phyloP scores from a whole-genome alignment of 1,140 invertebrate species.

The Uloborus diversus region DNA sequence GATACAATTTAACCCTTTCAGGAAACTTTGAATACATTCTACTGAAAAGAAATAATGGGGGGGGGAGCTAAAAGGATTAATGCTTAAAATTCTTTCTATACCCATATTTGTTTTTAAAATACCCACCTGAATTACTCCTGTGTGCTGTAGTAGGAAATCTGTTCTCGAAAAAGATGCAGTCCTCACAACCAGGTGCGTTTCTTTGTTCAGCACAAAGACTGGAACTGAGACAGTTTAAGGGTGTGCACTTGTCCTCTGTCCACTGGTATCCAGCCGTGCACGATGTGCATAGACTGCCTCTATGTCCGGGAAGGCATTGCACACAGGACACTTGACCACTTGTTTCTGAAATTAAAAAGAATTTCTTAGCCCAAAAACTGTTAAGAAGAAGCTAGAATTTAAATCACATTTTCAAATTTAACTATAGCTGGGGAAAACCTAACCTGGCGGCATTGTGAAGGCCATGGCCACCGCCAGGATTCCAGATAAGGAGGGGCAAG shows the following conservation, averaged over 20 bases:
- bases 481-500: too few relatives aligned
- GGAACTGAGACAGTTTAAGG: slow-evolving; percentile 54
- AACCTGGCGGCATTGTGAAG: too few relatives aligned
- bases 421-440: too few relatives aligned
- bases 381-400: too few relatives aligned
- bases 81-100: background rate
- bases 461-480: too few relatives aligned
- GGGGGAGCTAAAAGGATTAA: background rate
- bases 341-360: background rate
- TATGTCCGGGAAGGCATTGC: slow-evolving; percentile 57
- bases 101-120: background rate
- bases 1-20: too few relatives aligned
- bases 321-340: slow-evolving; percentile 43
- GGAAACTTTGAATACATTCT: background rate
- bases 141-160: slow-evolving; percentile 34
- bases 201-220: slow-evolving; percentile 46
- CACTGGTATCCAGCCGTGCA: slow-evolving; percentile 58
- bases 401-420: too few relatives aligned
- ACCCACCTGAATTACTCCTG: slow-evolving; percentile 34
- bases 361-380: too few relatives aligned
- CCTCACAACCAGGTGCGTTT: slow-evolving; percentile 52
- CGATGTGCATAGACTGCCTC: slow-evolving; percentile 44
- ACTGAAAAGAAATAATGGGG: background rate
- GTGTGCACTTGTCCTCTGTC: slow-evolving; percentile 49
- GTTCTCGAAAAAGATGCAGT: slow-evolving; percentile 50